Conservation (phyloP, 2,797 vertebrate species). For the Trichosurus vulpecula region DNA sequence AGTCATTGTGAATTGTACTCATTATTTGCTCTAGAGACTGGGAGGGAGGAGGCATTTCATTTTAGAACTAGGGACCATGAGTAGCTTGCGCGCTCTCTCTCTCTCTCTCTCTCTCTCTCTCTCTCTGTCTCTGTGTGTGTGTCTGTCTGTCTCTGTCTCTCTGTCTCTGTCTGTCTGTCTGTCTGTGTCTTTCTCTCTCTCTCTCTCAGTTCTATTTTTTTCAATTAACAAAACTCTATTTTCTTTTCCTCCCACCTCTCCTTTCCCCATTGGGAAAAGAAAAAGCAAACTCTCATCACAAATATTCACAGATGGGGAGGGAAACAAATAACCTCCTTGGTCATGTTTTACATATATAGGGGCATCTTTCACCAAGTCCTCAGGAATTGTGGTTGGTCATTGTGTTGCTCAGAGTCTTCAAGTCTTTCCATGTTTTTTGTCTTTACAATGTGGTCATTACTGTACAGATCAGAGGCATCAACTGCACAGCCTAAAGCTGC, state of each 20-base stretch:
- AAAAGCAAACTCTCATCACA: neutral
- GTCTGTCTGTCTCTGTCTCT: neutral
- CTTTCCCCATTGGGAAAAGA: neutral
- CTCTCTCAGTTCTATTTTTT: neutral
- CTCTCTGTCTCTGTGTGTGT: too few relatives aligned
- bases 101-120: neutral
- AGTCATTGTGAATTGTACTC: neutral
- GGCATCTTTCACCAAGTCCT: neutral
- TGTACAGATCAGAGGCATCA: neutral
- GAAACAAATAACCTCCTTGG: neutral
- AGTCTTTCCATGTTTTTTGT: neutral
- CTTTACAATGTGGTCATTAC: neutral
- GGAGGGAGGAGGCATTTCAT: neutral
- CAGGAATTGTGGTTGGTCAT: neutral
- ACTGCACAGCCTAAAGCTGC: neutral
- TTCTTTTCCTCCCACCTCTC: neutral
- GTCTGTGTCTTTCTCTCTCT: neutral
- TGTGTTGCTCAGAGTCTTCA: neutral
- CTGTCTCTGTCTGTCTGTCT: too few relatives aligned
- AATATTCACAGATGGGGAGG: neutral
- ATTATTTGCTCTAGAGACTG: slow-evolving; percentile 22
- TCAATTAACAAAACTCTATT: neutral
- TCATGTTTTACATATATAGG: neutral
- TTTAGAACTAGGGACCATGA: neutral
- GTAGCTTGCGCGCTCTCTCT: neutral